Evolutionary conservation across 2,888 invertebrate genomes (phyloP).

Genomic region (Sympetrum striolatum): DNA sequence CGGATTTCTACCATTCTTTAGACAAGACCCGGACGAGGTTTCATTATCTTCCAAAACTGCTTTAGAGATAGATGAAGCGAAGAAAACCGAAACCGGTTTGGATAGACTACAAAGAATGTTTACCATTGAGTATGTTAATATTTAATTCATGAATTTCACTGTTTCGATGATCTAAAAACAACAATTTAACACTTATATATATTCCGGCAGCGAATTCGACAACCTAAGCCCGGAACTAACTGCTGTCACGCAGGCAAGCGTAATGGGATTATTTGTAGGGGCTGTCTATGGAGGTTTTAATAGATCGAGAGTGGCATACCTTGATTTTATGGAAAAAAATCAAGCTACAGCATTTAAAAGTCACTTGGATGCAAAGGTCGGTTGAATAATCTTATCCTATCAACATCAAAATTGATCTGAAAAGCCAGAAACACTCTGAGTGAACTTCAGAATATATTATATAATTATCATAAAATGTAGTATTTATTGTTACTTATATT

Average conservation of each 20-base stretch:
- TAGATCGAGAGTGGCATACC: constrained; percentile 53
- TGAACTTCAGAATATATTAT: too few species aligned
- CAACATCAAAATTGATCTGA: too few species aligned
- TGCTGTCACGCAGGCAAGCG: constrained; percentile 66
- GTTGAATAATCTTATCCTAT: background rate
- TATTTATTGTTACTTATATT: background rate
- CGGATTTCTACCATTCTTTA: background rate
- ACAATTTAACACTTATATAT: constrained; percentile 49
- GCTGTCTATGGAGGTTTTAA: constrained; percentile 71
- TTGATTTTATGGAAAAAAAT: constrained; percentile 52
- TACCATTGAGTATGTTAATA: constrained; percentile 59
- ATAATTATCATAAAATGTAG: too few species aligned
- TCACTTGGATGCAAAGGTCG: constrained; percentile 53
- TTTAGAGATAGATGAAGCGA: constrained; percentile 48
- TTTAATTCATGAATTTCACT: background rate
- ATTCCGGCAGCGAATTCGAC: constrained; percentile 69
- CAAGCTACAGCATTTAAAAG: constrained; percentile 52
- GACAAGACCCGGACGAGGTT: background rate
- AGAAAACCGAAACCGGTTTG: constrained; percentile 59
- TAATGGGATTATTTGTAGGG: constrained; percentile 69
- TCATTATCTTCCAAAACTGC: constrained; percentile 50
- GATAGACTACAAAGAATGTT: constrained; percentile 64
- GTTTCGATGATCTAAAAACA: constrained; percentile 49
- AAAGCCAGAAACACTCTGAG: too few species aligned
- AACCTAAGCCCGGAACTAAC: constrained; percentile 68